A percentile compares a stretch with the other conserved stretches of the same genome.
These are phyloP conservation scores for Saturnia japonica DNA, from an alignment of 2,888 invertebrate species.

Conservation along the genomic window DNA sequence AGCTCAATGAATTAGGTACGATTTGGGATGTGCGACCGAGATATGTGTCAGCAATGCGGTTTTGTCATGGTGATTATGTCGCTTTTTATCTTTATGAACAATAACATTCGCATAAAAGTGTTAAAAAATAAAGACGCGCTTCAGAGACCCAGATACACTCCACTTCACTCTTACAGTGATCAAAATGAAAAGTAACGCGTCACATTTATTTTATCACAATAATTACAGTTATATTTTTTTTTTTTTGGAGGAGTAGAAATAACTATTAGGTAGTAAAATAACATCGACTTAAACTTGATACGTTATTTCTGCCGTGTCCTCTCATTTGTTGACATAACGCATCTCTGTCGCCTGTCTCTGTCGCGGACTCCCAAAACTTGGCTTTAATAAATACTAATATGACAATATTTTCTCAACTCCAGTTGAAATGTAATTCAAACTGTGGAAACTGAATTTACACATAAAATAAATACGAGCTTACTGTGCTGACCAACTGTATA, in stretches of 20 bases:
- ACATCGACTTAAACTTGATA: not conserved
- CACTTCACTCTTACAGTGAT: no score
- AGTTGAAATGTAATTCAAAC: not conserved
- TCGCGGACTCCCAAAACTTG: not conserved
- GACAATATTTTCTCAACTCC: slow-evolving; percentile 3
- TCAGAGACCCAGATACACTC: not conserved
- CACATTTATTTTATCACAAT: no score
- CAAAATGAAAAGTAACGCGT: no score
- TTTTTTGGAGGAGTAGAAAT: no score
- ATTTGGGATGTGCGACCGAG: not conserved
- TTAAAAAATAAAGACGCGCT: not conserved
- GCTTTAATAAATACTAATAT: not conserved
- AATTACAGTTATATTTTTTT: no score
- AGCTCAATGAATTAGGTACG: slow-evolving; percentile 45
- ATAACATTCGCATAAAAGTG: not conserved
- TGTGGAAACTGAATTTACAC: not conserved
- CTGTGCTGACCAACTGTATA: not conserved
- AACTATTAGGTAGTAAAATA: no score
- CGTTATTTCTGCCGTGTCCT: not conserved
- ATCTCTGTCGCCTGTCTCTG: not conserved
- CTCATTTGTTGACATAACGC: not conserved
- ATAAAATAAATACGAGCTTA: not conserved
- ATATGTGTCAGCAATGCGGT: not conserved
- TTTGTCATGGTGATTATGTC: not conserved
- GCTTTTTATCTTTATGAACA: not conserved